Conservation (phyloP, 2,113 vertebrate genomes). For the Tylochromis polylepis region DNA sequence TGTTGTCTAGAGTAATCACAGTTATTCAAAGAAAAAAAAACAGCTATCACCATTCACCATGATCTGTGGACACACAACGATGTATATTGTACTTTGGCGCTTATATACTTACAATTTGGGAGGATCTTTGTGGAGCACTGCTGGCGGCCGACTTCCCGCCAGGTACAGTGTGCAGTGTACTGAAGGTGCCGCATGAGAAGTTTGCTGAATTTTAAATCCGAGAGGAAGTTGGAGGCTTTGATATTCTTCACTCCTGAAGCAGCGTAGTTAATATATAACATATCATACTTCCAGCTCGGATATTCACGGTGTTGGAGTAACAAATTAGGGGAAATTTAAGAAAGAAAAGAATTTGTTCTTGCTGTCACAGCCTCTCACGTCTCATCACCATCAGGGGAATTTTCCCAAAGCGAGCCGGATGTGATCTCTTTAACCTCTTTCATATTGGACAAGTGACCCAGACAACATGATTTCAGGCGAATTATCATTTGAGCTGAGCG, state of each 20-base stretch:
- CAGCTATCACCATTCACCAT: not conserved
- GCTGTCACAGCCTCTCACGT: not conserved
- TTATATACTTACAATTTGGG: not conserved
- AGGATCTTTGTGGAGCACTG: not conserved
- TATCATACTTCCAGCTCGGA: not conserved
- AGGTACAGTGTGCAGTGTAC: not conserved
- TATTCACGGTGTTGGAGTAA: not conserved
- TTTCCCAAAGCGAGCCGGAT: not conserved
- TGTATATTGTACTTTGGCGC: not conserved
- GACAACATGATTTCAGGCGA: not conserved
- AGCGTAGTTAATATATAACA: not conserved
- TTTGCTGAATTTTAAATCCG: not conserved
- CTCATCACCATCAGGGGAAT: not conserved
- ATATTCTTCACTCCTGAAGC: not conserved
- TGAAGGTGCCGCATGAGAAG: not conserved
- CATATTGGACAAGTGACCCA: not conserved
- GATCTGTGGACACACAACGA: slow-evolving; percentile 2
- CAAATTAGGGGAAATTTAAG: not conserved
- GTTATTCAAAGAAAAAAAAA: slow-evolving; percentile 8
- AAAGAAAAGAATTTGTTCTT: not conserved
- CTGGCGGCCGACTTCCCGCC: not conserved
- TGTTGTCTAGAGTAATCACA: slow-evolving; percentile 33
- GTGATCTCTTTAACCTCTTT: not conserved
- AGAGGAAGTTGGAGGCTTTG: not conserved
- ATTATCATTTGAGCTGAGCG: not conserved